Base-by-base conservation (phyloP, 2,113 vertebrate species). In the Mus spicilegus region DNA sequence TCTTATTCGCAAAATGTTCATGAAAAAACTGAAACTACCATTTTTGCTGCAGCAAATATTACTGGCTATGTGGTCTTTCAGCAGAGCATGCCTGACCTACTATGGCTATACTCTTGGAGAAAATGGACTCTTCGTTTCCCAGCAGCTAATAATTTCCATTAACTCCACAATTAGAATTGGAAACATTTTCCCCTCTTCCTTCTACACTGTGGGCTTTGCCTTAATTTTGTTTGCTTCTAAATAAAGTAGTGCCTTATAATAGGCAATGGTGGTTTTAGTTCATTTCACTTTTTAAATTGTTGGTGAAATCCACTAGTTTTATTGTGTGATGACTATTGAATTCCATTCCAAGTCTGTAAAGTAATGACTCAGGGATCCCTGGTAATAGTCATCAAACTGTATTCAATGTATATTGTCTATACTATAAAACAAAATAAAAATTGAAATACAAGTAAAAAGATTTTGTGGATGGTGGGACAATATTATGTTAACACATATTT, bases 1-100 rank as follows among this genome's bases (percentile, higher is more conserved):
- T 61, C 39, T 58, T 91, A 14, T 89, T 93, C 54, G 93, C 17
- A 67, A 95, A 94, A 82, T 69, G 49, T 76, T 87, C 49, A 85
- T 33, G 20, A 96, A 10, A 73, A 95, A 51, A 30, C 22, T 84
- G 46, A 91, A 87, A 58, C 1, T 28, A 77, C 46, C 33, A 51
- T 51, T 28, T 51, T 51, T 78, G 26, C 26, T 49, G 5, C 2
- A 22, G 22, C 39, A 76, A 75, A 75, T 75, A 76, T 13, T 77
- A 30, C 49, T 77, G 30, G 3, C 46, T 78, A 78, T 33, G 6
- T 30, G 46, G 7, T 51, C 28, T 51, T 78, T 3, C 7, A 78
- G 12, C 3, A 33, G 14, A 78, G 3, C 28, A 51, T 78, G 46
- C 7, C 13, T 51, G 28, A 51, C 14, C 17, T 33, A 33, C 14